These are phyloP conservation scores for Gadopsis marmoratus DNA, from an alignment of 2,797 vertebrate species.

Conservation along the genomic window DNA sequence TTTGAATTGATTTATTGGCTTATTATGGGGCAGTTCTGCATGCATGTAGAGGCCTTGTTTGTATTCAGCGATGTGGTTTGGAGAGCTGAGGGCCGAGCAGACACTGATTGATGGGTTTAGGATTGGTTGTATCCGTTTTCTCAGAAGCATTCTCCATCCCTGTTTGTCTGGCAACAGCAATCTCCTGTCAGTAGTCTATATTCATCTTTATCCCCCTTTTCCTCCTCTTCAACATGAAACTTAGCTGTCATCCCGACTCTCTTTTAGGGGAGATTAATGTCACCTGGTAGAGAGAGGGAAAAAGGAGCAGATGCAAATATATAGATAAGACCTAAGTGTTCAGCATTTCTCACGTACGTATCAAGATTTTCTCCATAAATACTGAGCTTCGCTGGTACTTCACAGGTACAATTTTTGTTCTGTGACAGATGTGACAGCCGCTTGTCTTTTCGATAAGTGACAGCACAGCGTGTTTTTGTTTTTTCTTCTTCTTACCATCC, in stretches of 20 bases:
- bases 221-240: constrained; percentile 72
- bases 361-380: constrained; percentile 44
- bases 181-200: constrained; percentile 80
- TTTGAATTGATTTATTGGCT: constrained; percentile 75
- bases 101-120: constrained; percentile 81
- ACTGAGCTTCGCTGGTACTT: constrained; percentile 36
- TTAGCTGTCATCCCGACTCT: constrained; percentile 63
- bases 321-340: constrained; percentile 69
- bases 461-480: constrained; percentile 16
- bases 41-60: constrained; percentile 69
- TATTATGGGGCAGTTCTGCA: constrained; percentile 63
- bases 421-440: constrained; percentile 54
- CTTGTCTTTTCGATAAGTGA: constrained; percentile 63
- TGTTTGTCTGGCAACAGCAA: constrained; percentile 82
- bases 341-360: constrained; percentile 23
- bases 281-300: constrained; percentile 49
- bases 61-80: constrained; percentile 58
- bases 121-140: constrained; percentile 69
- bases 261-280: constrained; percentile 75
- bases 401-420: constrained; percentile 40
- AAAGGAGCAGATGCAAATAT: constrained; percentile 67
- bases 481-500: constrained; percentile 44
- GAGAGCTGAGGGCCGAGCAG: constrained; percentile 46
- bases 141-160: constrained; percentile 74
- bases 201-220: constrained; percentile 68